Evolutionary conservation across 92 coral and sea anemone species (phyloP), one percentile per base, ranked within the genome.

Genomic region (Pocillopora meandrina): DNA sequence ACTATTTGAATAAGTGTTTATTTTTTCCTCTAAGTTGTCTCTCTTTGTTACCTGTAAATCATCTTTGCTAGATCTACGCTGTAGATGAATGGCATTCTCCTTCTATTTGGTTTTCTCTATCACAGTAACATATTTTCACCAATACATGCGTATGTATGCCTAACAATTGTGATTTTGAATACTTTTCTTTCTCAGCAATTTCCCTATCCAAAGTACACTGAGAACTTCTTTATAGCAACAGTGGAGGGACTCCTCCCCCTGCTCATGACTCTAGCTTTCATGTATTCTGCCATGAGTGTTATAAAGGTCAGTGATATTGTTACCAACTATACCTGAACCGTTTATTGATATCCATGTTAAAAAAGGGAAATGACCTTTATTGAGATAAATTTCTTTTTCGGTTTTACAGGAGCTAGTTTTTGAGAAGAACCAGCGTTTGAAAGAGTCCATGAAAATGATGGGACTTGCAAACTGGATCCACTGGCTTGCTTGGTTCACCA

Each of bases 361-460:
- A 26, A 26, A 26, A 26, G 31, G 31, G 31, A 26, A 26, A 26
- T 26, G 31, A 26, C 31, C 31, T 26, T 26, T 26, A 26, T 26
- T 26, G 31, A 26, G 31, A 26, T 26, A 26, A 26, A 26, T 26
- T 26, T 26, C 56, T 23, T 9, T 15, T 64, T 36, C 79, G 9
- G 49, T 55, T 13, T 65, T 23, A 26, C 69, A 96, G 99, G 99
- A 96, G 87, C 76, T 96, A 26, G 99, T 96, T 4, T 66, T 84
- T 78, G 99, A 96, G 85, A 96, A 96, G 74, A 98, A 96, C 60
- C 65, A 89, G n/a, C 96, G 99, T 76, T 89, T 96, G 60, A 96
- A 96, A 89, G 99, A 96, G 58, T 94, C 99, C 14, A 96, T 96
- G 99, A 96, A 94, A 75, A 96, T 96, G 99, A 96, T 96, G 99